Conservation (phyloP, 1,140 invertebrate species). For the Zeugodacus cucurbitae region DNA sequence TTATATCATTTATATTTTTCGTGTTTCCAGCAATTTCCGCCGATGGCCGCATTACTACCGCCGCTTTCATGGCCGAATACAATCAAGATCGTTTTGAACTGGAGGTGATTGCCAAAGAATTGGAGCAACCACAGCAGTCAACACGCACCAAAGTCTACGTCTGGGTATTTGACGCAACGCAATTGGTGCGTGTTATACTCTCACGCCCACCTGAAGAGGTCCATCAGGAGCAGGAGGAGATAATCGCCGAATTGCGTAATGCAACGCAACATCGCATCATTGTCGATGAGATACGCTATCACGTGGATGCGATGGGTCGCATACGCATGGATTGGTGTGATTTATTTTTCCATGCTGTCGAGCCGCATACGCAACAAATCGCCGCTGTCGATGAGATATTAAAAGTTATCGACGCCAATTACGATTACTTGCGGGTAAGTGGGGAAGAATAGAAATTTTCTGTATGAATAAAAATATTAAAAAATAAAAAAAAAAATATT, state of each 20-base stretch:
- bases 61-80: conserved; percentile 85
- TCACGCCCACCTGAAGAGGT: conserved; percentile 81
- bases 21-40: conserved; percentile 52
- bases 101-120: conserved; percentile 84
- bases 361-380: conserved; percentile 79
- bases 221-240: conserved; percentile 74
- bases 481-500: too few species aligned
- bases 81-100: conserved; percentile 88
- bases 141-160: conserved; percentile 83
- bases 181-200: conserved; percentile 82
- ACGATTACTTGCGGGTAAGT: conserved; percentile 79
- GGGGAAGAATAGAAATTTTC: neutral
- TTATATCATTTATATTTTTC: neutral
- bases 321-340: conserved; percentile 85
- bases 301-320: conserved; percentile 76
- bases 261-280: conserved; percentile 81
- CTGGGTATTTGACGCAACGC: conserved; percentile 86
- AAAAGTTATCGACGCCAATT: conserved; percentile 86
- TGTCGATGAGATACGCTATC: conserved; percentile 82
- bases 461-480: neutral
- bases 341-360: conserved; percentile 87
- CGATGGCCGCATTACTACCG: conserved; percentile 75
- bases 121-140: conserved; percentile 80
- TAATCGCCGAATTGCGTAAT: conserved; percentile 77
- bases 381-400: conserved; percentile 82